Evolutionary conservation across 2,888 invertebrate species (phyloP), one percentile per base, ranked within the genome.

Genomic region (Heliconius cydno): DNA sequence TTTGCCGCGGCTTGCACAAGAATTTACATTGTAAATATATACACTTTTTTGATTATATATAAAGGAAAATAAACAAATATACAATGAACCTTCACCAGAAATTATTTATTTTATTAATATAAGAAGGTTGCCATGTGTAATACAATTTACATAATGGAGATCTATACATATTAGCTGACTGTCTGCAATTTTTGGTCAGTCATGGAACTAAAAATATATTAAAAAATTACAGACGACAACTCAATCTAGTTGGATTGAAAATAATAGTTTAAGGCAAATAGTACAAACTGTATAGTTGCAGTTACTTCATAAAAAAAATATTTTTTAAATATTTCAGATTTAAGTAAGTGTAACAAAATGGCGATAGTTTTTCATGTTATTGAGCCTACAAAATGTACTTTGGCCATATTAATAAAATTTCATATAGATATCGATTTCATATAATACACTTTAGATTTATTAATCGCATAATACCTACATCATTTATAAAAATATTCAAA

Each of bases 1-100:
- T 96, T 96, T 85, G 96, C 95, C 92, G 95, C 95, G 93, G 96
- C 94, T 93, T 93, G 92, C 92, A 88, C 86, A 89, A 91, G 85
- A 90, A 90, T 90, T 38, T 75, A 67, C 25, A 73, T 73, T 73
- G 65, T 65, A 73, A 78, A 57, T 73, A 73, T 60, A 60, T 57
- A 73, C 22, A 41, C 12, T 34, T 34, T 52, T 12, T 57, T 34
- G n/a, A n/a, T 25, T 22, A 60, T 60, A 60, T n/a, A 41, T 41
- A 41, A 38, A 38, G n/a, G 7, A 46, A 38, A 25, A 34, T 38
- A 38, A 73, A 75, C 41, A 75, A 65, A 41, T 66, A 41, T 78
- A 73, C 25, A 72, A 60, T 65, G n/a, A 65, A 60, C 82, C 82
- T 80, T 78, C 80, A 83, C 81, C 80, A 78, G 77, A 76, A 71